phyloP scores from a whole-genome alignment of 2,888 invertebrate genomes.

The Disparrhopalites patrizii region DNA sequence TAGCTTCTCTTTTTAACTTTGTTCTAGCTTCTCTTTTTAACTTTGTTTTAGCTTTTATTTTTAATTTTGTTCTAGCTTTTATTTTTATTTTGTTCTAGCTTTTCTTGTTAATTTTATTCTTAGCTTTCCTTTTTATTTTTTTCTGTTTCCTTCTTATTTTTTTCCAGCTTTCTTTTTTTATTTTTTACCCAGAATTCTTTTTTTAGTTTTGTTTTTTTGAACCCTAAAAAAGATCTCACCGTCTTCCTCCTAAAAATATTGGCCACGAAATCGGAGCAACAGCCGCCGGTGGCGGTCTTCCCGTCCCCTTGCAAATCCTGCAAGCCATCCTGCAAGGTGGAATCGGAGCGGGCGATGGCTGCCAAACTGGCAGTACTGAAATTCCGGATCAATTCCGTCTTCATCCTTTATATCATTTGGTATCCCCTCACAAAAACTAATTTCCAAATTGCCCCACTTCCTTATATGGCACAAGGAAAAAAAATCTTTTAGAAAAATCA shows the following conservation, averaged over 20 bases:
- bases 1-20: too few species aligned
- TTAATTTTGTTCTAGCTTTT: too few species aligned
- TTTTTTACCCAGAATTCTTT: too few species aligned
- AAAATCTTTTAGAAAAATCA: neutral
- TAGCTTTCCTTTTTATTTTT: too few species aligned
- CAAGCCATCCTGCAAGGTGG: conserved; percentile 28
- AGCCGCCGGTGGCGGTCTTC: neutral
- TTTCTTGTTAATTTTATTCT: too few species aligned
- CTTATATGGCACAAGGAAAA: neutral
- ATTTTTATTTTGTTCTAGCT: too few species aligned
- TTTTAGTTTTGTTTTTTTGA: too few species aligned
- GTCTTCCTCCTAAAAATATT: conserved; percentile 39
- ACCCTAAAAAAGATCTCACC: conserved; percentile 36
- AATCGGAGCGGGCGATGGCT: conserved; percentile 41
- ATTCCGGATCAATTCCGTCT: conserved; percentile 45
- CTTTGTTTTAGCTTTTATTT: too few species aligned
- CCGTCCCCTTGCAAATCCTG: neutral
- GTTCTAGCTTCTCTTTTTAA: too few species aligned
- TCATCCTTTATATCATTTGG: conserved; percentile 30
- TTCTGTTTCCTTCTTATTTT: too few species aligned
- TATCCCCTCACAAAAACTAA: neutral
- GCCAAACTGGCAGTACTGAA: conserved; percentile 46
- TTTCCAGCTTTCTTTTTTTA: too few species aligned
- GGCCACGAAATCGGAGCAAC: conserved; percentile 17
- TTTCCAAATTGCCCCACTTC: neutral